Conservation (phyloP, 2,113 vertebrate species). For the Myiopsitta monachus region DNA sequence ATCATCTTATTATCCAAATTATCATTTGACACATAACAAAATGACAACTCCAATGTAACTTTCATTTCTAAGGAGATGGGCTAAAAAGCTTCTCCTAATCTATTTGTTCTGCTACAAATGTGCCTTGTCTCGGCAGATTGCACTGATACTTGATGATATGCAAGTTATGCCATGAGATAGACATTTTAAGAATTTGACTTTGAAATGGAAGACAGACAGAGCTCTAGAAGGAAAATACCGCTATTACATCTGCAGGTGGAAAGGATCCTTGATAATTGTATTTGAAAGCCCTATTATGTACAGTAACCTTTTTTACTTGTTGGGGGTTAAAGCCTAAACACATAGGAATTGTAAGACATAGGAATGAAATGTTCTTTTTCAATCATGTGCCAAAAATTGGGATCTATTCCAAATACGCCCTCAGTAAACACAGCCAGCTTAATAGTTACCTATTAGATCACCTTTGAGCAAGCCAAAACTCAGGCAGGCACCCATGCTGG, state of each 20-base stretch:
- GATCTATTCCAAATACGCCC: neutral
- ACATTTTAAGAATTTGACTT: neutral
- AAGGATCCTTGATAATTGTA: neutral
- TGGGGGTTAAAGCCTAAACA: neutral
- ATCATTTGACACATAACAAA: neutral
- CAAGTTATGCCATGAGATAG: neutral
- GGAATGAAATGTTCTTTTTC: neutral
- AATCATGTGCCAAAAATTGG: neutral
- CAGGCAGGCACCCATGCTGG: neutral
- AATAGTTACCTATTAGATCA: neutral
- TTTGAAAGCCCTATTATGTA: fast-evolving
- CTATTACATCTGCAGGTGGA: neutral
- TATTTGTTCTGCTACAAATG: neutral
- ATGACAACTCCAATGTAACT: neutral
- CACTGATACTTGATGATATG: neutral
- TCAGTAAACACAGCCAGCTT: neutral
- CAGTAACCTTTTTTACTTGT: neutral
- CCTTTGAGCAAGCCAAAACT: neutral
- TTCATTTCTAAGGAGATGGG: neutral
- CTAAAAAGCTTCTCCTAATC: neutral
- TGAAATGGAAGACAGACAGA: neutral
- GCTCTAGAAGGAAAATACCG: neutral
- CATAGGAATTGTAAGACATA: neutral
- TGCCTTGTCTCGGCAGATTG: neutral
- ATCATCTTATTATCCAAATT: slow-evolving; percentile 5